Percentiles rank a stretch among this genome's conserved stretches.
phyloP scores from a whole-genome alignment of 1,140 invertebrate species.

The Amyelois transitella region DNA sequence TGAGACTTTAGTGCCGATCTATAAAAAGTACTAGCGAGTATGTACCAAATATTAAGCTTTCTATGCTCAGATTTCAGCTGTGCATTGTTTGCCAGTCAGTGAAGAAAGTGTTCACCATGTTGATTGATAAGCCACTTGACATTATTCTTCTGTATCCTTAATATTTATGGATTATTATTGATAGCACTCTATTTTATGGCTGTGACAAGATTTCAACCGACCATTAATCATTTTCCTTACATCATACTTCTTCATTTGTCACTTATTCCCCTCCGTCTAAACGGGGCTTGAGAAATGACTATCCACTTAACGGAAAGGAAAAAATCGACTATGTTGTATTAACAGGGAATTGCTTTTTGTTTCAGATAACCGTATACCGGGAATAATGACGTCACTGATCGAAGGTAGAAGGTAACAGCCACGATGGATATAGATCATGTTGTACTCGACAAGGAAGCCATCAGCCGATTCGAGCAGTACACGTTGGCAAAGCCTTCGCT shows the following conservation, averaged over 20 bases:
- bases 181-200: slow-evolving; percentile 2
- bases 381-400: slow-evolving; percentile 39
- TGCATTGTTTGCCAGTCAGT: no score
- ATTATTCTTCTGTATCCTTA: background rate
- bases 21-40: no score
- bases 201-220: slow-evolving; percentile 17
- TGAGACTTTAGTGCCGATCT: no score
- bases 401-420: slow-evolving; percentile 39
- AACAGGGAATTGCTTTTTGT: slow-evolving; percentile 39
- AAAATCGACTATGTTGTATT: slow-evolving; percentile 24
- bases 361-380: slow-evolving; percentile 42
- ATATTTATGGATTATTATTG: slow-evolving; percentile 8
- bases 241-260: slow-evolving; percentile 58
- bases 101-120: no score
- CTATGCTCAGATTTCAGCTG: no score
- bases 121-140: no score
- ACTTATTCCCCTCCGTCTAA: slow-evolving; percentile 32
- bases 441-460: slow-evolving; percentile 65
- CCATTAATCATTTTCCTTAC: slow-evolving; percentile 40
- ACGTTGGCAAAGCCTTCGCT: slow-evolving; percentile 59
- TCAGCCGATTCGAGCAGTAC: slow-evolving; percentile 66
- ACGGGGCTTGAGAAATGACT: slow-evolving; percentile 55
- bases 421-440: slow-evolving; percentile 70
- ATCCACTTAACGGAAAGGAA: slow-evolving; percentile 26
- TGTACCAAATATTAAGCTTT: no score